Evolutionary conservation across 2,113 vertebrate species (phyloP).

Genomic region (Crypturellus undulatus): DNA sequence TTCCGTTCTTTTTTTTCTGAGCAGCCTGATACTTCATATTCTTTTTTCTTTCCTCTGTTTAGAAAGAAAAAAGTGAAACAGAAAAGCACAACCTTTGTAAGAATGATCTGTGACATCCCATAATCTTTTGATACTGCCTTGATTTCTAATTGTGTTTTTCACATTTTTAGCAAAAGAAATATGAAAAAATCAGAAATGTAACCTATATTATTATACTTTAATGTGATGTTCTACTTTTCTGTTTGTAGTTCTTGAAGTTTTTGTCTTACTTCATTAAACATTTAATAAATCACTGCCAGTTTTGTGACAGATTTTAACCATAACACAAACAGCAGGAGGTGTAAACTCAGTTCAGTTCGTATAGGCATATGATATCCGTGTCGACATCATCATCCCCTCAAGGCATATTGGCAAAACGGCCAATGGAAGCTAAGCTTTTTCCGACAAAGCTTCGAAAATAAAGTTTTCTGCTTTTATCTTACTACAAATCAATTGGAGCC

Average conservation of each 20-base stretch:
- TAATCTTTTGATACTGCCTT: conserved; percentile 70
- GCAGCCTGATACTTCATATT: conserved; percentile 5
- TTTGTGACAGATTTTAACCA: conserved; percentile 99
- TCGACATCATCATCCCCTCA: conserved; percentile 90
- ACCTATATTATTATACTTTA: conserved; percentile 83
- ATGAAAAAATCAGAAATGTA: conserved; percentile 76
- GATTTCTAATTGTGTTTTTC: conserved; percentile 77
- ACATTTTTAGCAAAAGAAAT: conserved; percentile 76
- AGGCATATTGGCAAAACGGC: conserved; percentile 96
- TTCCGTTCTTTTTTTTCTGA: conserved; percentile 27
- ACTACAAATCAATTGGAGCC: conserved; percentile 99
- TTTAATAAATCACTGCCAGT: conserved; percentile 99
- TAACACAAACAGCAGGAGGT: conserved; percentile 96
- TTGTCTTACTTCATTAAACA: conserved; percentile 96
- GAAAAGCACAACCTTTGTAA: conserved; percentile 53
- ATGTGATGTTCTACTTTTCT: conserved; percentile 83
- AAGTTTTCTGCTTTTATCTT: conserved; percentile 99
- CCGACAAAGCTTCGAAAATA: conserved; percentile 99
- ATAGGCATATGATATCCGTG: conserved; percentile 94
- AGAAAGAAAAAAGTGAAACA: conserved; percentile 61
- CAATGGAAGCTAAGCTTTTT: conserved; percentile 99
- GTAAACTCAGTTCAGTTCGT: conserved; percentile 91
- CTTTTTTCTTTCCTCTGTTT: conserved; percentile 30
- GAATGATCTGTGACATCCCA: conserved; percentile 40
- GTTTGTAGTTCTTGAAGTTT: conserved; percentile 92